Evolutionary conservation across 2,113 vertebrate species (phyloP).

Genomic region (Brachionichthys hirsutus): DNA sequence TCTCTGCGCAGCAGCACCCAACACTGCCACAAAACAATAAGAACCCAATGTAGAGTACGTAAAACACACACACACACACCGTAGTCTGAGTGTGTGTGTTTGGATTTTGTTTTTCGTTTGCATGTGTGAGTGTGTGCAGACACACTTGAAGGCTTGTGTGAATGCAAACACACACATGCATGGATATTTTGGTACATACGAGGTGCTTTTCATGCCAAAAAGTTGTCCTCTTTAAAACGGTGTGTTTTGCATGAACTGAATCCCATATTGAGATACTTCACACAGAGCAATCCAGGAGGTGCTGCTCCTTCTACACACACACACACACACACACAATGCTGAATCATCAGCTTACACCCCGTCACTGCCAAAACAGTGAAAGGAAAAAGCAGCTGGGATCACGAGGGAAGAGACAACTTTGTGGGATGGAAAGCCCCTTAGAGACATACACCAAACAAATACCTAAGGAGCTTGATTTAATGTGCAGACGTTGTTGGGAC

Average conservation of each 20-base stretch:
- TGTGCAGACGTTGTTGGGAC: slow-evolving; percentile 21
- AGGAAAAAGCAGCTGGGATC: slow-evolving; percentile 28
- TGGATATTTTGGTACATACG: slow-evolving; percentile 60
- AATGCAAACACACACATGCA: slow-evolving; percentile 57
- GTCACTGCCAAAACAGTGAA: slow-evolving; percentile 29
- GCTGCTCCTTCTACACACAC: background rate
- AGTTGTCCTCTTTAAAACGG: slow-evolving; percentile 40
- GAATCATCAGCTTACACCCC: slow-evolving; percentile 23
- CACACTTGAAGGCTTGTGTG: slow-evolving; percentile 32
- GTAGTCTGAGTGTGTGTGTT: slow-evolving; percentile 65
- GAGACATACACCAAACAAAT: slow-evolving; percentile 68
- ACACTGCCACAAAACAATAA: slow-evolving; percentile 89
- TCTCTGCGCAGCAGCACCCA: slow-evolving; percentile 93
- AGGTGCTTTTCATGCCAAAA: slow-evolving; percentile 68
- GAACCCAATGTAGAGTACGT: slow-evolving; percentile 69
- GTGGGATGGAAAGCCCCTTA: slow-evolving; percentile 55
- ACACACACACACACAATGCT: too few species aligned
- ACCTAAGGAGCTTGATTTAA: slow-evolving; percentile 69
- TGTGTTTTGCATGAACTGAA: slow-evolving; percentile 39
- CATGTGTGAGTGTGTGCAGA: slow-evolving; percentile 39
- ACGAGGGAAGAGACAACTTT: slow-evolving; percentile 56
- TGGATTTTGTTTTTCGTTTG: slow-evolving; percentile 17
- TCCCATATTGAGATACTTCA: slow-evolving; percentile 9
- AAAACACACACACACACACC: slow-evolving; percentile 63
- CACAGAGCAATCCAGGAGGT: slow-evolving; percentile 14